Evolutionary conservation across 2,797 vertebrate species (phyloP).

Genomic region (Anguilla anguilla): DNA sequence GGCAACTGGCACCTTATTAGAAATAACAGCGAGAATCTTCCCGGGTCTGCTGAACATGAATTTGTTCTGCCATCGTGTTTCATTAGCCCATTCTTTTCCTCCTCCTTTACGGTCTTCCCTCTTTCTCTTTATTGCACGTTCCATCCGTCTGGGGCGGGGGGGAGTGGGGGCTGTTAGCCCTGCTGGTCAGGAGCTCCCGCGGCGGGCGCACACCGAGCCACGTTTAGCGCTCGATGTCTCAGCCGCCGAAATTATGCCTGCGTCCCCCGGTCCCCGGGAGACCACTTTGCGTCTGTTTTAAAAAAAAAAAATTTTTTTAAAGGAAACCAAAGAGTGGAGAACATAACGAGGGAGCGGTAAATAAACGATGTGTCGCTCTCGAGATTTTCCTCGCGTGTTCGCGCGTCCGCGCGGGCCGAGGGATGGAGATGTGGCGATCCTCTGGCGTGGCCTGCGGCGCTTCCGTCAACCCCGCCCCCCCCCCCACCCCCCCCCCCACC

Average conservation of each 20-base stretch:
- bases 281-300: slow-evolving; percentile 31
- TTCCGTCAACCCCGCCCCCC: not conserved
- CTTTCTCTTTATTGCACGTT: slow-evolving; percentile 66
- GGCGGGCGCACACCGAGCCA: slow-evolving; percentile 49
- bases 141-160: slow-evolving; percentile 52
- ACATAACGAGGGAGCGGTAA: slow-evolving; percentile 1
- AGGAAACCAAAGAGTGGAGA: slow-evolving; percentile 29
- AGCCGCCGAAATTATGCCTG: not conserved
- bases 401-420: not conserved
- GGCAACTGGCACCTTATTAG: slow-evolving; percentile 45
- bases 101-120: not conserved
- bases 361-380: slow-evolving; percentile 41
- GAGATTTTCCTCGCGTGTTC: not conserved
- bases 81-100: slow-evolving; percentile 7
- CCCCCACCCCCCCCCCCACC: not conserved
- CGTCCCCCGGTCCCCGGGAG: not conserved
- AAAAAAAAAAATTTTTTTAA: slow-evolving; percentile 17
- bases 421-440: not conserved
- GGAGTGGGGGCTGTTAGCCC: slow-evolving; percentile 46
- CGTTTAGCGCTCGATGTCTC: slow-evolving; percentile 36
- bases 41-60: slow-evolving; percentile 45
- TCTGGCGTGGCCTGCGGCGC: slow-evolving; percentile 12
- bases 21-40: slow-evolving; percentile 58
- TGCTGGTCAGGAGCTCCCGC: slow-evolving; percentile 47
- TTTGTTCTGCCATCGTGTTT: slow-evolving; percentile 33